phyloP scores from a whole-genome alignment of 2,888 invertebrate species.

The Minunthozetes semirufus region DNA sequence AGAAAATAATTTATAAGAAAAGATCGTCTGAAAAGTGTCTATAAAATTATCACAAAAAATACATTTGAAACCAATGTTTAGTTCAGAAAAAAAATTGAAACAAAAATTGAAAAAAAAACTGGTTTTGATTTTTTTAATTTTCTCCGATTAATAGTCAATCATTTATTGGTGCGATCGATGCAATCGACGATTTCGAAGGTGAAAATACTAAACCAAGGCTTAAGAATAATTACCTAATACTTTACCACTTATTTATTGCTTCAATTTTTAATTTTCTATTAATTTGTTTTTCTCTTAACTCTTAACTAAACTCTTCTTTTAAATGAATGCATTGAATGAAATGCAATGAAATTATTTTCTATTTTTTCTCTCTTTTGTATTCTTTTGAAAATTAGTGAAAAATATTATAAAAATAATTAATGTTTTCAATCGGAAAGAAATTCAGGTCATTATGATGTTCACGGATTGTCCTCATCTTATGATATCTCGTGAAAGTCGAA shows the following conservation, averaged over 20 bases:
- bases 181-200: not conserved
- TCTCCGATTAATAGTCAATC: not conserved
- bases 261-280: not conserved
- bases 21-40: not conserved
- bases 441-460: slow-evolving; percentile 20
- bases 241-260: slow-evolving; percentile 3
- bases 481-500: not conserved
- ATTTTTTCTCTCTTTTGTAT: not conserved
- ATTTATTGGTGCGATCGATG: slow-evolving; percentile 22
- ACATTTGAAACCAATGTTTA: too few species aligned
- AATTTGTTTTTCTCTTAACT: not conserved
- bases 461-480: not conserved
- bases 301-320: not conserved
- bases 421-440: not conserved
- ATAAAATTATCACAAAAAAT: too few species aligned
- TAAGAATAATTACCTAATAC: not conserved
- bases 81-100: too few species aligned
- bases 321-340: not conserved
- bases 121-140: not conserved
- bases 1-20: not conserved
- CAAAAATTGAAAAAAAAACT: too few species aligned
- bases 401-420: not conserved
- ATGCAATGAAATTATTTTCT: not conserved
- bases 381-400: not conserved
- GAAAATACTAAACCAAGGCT: slow-evolving; percentile 25